Percentiles rank a stretch among this genome's conserved stretches.
Conservation (phyloP, 2,113 vertebrate species). For the Plecotus auritus region DNA sequence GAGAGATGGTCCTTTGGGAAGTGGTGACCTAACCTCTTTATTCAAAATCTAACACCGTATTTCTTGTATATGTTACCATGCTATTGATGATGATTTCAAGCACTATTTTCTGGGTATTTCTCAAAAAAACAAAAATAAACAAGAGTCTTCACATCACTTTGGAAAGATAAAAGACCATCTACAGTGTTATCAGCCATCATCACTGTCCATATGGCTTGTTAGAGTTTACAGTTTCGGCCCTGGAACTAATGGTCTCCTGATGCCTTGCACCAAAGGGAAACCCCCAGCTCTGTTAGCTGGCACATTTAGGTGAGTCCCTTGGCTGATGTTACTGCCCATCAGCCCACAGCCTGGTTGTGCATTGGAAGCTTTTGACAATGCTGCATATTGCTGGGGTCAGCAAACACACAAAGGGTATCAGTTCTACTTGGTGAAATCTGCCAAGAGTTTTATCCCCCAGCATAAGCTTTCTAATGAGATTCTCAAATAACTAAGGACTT, state of each 20-base stretch:
- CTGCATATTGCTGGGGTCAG: not conserved
- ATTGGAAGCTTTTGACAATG: not conserved
- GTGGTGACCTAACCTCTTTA: not conserved
- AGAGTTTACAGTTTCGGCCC: not conserved
- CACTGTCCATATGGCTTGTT: not conserved
- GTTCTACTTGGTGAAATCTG: not conserved
- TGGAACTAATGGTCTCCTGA: not conserved
- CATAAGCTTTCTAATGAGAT: not conserved
- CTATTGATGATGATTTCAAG: not conserved
- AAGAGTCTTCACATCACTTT: not conserved
- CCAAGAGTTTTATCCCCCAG: not conserved
- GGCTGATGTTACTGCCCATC: not conserved
- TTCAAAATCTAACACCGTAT: not conserved
- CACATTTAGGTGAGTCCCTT: not conserved
- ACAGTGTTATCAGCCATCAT: rapidly evolving
- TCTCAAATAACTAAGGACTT: not conserved
- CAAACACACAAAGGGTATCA: not conserved
- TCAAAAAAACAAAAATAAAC: not conserved
- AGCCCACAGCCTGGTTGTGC: not conserved
- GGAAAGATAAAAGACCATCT: not conserved
- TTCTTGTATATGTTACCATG: not conserved
- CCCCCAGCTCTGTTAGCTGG: no score
- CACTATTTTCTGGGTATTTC: not conserved
- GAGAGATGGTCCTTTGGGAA: not conserved
- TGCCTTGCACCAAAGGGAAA: not conserved